phyloP scores from a whole-genome alignment of 2,113 vertebrate species.

The Ifrita kowaldi region DNA sequence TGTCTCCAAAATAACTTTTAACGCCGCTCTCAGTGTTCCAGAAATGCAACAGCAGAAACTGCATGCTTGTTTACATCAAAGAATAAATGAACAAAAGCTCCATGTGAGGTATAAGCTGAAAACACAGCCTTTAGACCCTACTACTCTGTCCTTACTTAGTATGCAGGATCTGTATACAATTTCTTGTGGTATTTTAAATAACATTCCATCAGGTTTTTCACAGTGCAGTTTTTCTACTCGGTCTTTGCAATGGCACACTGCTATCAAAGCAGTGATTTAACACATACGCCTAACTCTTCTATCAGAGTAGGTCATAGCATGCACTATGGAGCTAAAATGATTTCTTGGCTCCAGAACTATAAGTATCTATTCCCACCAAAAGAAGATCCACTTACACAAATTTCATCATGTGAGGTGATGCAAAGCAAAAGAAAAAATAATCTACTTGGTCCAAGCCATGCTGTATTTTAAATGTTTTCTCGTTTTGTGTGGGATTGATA shows the following conservation, averaged over 20 bases:
- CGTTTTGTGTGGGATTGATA: not conserved
- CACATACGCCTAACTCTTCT: not conserved
- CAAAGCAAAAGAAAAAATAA: not conserved
- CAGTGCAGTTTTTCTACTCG: not conserved
- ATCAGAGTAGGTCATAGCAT: not conserved
- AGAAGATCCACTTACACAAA: not conserved
- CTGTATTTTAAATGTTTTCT: not conserved
- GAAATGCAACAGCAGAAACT: not conserved
- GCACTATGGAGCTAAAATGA: not conserved
- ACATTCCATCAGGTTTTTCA: not conserved
- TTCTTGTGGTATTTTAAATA: not conserved
- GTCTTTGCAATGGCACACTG: not conserved
- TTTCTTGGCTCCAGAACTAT: not conserved
- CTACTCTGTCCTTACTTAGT: not conserved
- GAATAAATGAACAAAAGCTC: not conserved
- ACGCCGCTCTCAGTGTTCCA: not conserved
- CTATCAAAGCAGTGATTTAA: not conserved
- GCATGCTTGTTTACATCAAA: not conserved
- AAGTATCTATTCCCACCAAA: not conserved
- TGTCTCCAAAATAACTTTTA: not conserved
- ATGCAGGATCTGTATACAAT: not conserved
- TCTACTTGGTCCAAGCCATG: not conserved
- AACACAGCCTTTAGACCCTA: not conserved
- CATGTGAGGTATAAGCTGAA: not conserved
- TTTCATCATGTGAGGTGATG: fast-evolving